phyloP scores from a whole-genome alignment of 2,113 vertebrate genomes.

The Microtus montanus region DNA sequence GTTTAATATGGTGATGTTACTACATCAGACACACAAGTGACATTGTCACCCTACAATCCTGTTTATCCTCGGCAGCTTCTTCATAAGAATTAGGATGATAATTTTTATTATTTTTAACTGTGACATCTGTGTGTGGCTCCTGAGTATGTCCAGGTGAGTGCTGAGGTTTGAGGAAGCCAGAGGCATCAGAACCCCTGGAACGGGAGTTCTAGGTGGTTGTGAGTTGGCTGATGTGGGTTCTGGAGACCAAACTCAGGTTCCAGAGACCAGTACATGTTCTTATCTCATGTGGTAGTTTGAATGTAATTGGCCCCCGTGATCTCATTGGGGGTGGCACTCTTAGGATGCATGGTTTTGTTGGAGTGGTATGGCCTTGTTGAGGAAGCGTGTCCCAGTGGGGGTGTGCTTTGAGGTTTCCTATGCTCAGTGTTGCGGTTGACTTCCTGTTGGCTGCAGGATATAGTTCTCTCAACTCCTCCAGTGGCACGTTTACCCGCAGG shows the following conservation, averaged over 20 bases:
- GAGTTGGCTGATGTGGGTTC: neutral
- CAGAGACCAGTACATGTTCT: too few species aligned
- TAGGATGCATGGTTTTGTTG: neutral
- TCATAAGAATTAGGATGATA: neutral
- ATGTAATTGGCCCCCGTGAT: neutral
- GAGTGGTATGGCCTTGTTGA: neutral
- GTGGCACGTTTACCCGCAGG: too few species aligned
- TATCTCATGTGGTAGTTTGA: too few species aligned
- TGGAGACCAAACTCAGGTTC: neutral
- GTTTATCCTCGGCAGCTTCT: neutral
- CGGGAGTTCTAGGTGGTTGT: neutral
- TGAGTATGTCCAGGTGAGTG: neutral
- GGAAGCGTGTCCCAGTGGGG: neutral
- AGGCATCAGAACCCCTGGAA: neutral
- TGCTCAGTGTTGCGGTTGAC: neutral
- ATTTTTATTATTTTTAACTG: neutral
- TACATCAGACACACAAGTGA: neutral
- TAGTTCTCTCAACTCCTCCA: neutral
- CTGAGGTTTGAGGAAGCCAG: neutral
- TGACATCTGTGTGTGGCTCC: neutral
- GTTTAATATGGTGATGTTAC: neutral
- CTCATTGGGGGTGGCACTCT: neutral
- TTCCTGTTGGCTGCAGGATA: neutral
- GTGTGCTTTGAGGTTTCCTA: neutral
- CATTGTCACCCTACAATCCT: neutral